These are phyloP conservation scores for Dorcus hopei DNA, from an alignment of 2,888 invertebrate species.

Conservation along the genomic window DNA sequence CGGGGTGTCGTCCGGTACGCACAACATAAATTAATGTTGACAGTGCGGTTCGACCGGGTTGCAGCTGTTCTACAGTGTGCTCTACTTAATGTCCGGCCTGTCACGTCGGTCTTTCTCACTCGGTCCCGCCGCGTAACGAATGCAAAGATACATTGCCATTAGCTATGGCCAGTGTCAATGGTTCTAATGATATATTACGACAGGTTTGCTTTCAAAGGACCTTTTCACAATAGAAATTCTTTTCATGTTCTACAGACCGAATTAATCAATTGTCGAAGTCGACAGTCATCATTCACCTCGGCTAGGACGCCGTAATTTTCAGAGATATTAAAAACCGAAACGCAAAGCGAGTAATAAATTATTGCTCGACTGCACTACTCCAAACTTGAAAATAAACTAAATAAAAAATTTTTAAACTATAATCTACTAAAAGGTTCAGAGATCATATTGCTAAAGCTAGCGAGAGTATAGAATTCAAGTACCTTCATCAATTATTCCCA, in stretches of 20 bases:
- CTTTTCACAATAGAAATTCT: conserved; percentile 33
- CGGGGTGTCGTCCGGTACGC: conserved; percentile 26
- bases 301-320: too few species aligned
- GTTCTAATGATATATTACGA: conserved; percentile 45
- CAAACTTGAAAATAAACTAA: too few species aligned
- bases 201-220: conserved; percentile 34
- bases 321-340: too few species aligned
- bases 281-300: conserved; percentile 39
- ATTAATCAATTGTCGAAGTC: conserved; percentile 44
- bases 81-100: conserved; percentile 43
- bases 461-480: too few species aligned
- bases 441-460: too few species aligned
- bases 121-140: conserved; percentile 40
- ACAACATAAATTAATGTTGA: conserved; percentile 30
- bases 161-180: conserved; percentile 37
- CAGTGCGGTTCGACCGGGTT: conserved; percentile 5
- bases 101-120: conserved; percentile 34
- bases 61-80: conserved; percentile 28
- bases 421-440: too few species aligned
- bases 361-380: too few species aligned
- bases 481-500: too few species aligned
- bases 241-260: conserved; percentile 40
- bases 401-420: too few species aligned
- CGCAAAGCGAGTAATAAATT: too few species aligned
- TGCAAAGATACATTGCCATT: conserved; percentile 49